Evolutionary conservation across 1,140 invertebrate species (phyloP).

Genomic region (Drosophila sturtevanti): DNA sequence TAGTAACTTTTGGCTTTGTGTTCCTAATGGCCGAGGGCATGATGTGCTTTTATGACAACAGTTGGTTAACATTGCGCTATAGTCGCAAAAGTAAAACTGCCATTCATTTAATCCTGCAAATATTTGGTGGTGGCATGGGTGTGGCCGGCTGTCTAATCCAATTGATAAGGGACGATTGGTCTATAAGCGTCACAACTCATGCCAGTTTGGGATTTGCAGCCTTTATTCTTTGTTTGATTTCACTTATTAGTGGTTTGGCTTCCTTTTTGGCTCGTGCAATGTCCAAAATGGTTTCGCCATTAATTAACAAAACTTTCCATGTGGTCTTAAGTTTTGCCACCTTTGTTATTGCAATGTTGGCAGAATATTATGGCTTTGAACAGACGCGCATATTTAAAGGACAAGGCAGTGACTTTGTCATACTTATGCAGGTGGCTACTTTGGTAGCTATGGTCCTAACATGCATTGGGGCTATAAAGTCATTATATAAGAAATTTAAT

Average conservation of each 20-base stretch:
- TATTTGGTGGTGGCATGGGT: slow-evolving; percentile 66
- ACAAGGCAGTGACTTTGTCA: slow-evolving; percentile 57
- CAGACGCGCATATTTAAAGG: slow-evolving; percentile 54
- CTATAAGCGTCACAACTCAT: slow-evolving; percentile 50
- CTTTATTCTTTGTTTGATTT: slow-evolving; percentile 64
- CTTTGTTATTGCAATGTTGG: slow-evolving; percentile 65
- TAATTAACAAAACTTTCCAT: slow-evolving; percentile 69
- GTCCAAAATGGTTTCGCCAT: slow-evolving; percentile 33
- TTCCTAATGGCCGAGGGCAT: slow-evolving; percentile 74
- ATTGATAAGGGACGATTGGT: slow-evolving; percentile 57
- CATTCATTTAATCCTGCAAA: slow-evolving; percentile 62
- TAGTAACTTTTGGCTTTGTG: slow-evolving; percentile 68
- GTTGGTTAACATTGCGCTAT: slow-evolving; percentile 54
- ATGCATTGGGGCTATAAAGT: slow-evolving; percentile 63
- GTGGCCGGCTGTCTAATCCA: slow-evolving; percentile 67
- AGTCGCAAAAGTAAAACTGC: slow-evolving; percentile 56
- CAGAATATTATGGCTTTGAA: slow-evolving; percentile 64
- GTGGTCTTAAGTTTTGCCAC: slow-evolving; percentile 57
- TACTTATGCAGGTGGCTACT: slow-evolving; percentile 60
- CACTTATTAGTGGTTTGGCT: slow-evolving; percentile 52
- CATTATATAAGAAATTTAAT: slow-evolving; percentile 52
- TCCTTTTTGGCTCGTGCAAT: slow-evolving; percentile 46
- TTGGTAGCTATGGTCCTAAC: slow-evolving; percentile 62
- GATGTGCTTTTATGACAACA: slow-evolving; percentile 72
- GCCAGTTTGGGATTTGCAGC: slow-evolving; percentile 63